Evolutionary conservation across 2,797 vertebrate genomes (phyloP).

Genomic region (Oceanodroma leucorhoa): DNA sequence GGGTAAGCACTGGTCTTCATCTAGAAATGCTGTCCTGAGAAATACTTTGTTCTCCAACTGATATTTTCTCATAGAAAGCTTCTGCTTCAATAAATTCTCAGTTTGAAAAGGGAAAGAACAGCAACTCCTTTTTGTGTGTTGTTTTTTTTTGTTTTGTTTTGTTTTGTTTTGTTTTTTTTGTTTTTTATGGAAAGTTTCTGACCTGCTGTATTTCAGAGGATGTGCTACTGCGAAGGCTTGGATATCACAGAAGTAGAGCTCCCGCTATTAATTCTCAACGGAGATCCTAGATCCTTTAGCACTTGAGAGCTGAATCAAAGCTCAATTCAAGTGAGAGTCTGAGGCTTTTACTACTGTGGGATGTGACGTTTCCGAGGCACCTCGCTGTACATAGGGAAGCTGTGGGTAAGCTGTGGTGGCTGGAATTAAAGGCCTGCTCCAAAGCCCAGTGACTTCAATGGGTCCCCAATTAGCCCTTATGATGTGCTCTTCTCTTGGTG

Average conservation of each 20-base stretch:
- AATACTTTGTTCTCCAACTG: neutral
- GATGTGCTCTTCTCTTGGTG: neutral
- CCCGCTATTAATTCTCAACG: neutral
- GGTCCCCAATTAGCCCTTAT: neutral
- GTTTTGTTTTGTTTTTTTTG: too few relatives aligned
- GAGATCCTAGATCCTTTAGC: conserved; percentile 17
- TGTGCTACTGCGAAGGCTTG: neutral
- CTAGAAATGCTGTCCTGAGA: neutral
- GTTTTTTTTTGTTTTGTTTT: too few relatives aligned
- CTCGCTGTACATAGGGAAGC: neutral
- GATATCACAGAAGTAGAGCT: neutral
- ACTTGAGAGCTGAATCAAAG: neutral
- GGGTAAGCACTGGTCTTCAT: neutral
- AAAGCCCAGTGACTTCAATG: neutral
- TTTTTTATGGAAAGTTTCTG: neutral
- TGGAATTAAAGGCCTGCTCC: neutral
- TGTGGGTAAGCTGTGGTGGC: neutral
- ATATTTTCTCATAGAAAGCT: neutral
- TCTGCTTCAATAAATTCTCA: neutral
- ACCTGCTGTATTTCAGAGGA: neutral
- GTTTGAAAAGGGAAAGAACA: neutral
- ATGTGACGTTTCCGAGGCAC: neutral
- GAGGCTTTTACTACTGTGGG: neutral
- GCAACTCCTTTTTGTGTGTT: neutral
- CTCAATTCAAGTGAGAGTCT: neutral